These are phyloP conservation scores for Diadophis punctatus DNA, from an alignment of 2,113 vertebrate species.

Conservation along the genomic window DNA sequence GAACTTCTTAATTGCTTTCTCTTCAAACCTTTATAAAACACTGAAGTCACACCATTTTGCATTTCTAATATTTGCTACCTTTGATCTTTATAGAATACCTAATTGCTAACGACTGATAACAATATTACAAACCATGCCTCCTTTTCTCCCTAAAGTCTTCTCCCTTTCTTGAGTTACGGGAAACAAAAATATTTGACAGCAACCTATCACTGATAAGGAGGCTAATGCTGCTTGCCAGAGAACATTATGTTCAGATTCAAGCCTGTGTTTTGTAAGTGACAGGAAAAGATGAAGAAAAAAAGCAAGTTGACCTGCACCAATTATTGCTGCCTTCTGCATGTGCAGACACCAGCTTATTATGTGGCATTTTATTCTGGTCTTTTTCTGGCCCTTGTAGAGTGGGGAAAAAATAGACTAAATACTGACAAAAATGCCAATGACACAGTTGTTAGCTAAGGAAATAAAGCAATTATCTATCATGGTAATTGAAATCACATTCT, in stretches of 20 bases:
- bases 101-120: not conserved
- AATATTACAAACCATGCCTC: not conserved
- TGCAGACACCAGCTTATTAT: conserved; percentile 8
- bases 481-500: conserved; percentile 16
- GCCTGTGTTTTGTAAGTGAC: not conserved
- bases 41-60: not conserved
- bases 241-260: not conserved
- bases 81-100: not conserved
- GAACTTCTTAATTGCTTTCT: not conserved
- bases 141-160: not conserved
- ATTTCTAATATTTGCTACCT: not conserved
- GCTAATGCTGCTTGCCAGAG: conserved; percentile 1
- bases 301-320: conserved; percentile 23
- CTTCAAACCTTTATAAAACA: not conserved
- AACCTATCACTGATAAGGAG: not conserved
- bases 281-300: conserved; percentile 30
- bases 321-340: conserved; percentile 31
- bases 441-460: conserved; percentile 31
- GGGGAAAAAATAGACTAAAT: conserved; percentile 34
- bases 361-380: conserved; percentile 35
- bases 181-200: not conserved
- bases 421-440: conserved; percentile 1
- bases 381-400: conserved; percentile 19
- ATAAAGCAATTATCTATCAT: conserved; percentile 22
- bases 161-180: not conserved